Percentiles rank a stretch among this genome's conserved stretches.
Evolutionary conservation across 30 jellyfish, hydroid and myxozoan genomes (phyloP).

Genomic region (Morbakka virulenta): DNA sequence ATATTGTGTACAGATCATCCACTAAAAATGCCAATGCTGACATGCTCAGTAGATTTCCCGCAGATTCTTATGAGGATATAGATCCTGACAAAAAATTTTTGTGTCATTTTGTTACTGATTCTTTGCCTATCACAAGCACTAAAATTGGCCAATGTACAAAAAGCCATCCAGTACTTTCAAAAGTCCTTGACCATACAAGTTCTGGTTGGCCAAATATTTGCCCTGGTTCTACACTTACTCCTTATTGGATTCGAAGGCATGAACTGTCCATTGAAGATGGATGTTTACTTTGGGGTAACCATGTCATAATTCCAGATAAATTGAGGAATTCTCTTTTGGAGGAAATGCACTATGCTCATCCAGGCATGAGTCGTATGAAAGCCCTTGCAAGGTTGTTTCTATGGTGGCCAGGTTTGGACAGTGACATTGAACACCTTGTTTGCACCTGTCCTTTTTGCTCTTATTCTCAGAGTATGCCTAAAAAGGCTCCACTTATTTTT

Average conservation of each 20-base stretch:
- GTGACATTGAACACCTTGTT: conserved; percentile 23
- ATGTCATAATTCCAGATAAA: neutral
- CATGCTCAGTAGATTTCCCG: too few species aligned
- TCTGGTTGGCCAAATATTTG: neutral
- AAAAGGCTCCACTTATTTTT: conserved; percentile 11
- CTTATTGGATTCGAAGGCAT: neutral
- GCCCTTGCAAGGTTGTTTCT: conserved; percentile 14
- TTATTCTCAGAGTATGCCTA: conserved; percentile 17
- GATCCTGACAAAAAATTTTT: too few species aligned
- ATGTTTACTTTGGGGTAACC: neutral
- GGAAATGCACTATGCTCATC: neutral
- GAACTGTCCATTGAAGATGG: neutral
- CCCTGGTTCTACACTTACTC: neutral
- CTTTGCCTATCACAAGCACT: neutral
- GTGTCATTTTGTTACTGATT: too few species aligned
- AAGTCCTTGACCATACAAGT: neutral
- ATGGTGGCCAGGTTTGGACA: conserved; percentile 58
- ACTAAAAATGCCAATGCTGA: neutral
- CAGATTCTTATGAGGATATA: too few species aligned
- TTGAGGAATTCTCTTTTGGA: neutral
- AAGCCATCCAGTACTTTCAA: neutral
- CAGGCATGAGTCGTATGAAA: neutral
- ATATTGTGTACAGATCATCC: neutral
- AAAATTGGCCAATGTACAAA: neutral
- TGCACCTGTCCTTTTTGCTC: conserved; percentile 14